Evolutionary conservation across 23 tunicate species (phyloP), one percentile per base, ranked within the genome.

Genomic region (Styela plicata): DNA sequence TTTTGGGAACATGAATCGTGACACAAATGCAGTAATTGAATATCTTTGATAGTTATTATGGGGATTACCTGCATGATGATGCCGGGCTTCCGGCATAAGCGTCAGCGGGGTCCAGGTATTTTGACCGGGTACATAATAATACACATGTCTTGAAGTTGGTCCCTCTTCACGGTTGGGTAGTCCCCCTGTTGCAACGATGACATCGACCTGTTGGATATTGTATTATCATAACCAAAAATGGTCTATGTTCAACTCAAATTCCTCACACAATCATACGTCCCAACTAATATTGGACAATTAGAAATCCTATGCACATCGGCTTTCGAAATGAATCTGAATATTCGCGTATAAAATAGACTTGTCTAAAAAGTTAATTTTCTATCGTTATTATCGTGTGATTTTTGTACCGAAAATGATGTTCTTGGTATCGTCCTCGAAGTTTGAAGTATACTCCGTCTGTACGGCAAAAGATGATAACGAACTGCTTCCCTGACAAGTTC

Each of bases 21-120:
- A n/a, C n/a, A n/a, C n/a, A n/a, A n/a, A n/a, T n/a, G n/a, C n/a
- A n/a, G n/a, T n/a, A n/a, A n/a, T n/a, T n/a, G n/a, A n/a, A n/a
- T n/a, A n/a, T n/a, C n/a, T n/a, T n/a, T n/a, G n/a, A n/a, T n/a
- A n/a, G n/a, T n/a, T n/a, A n/a, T n/a, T n/a, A 67, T 29, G 57
- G 13, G 36, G 77, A 36, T 75, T 26, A 91, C 97, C 97, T 34
- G 90, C 97, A 32, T 91, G 97, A 71, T 91, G 90, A 74, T 91
- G 90, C 24, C 90, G 63, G 22, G 90, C 82, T 69, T 86, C 90
- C 2, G 97, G 97, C 57, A 91, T 24, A 7, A 63, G 34, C 7
- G 97, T 78, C 23, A 91, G 79, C 2, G 73, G 82, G 33, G 70
- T 77, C 97, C 97, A 91, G 25, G 31, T 64, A 0, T 86, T 33